phyloP scores from a whole-genome alignment of 2,888 invertebrate species.

The Blastobasis lacticolella region DNA sequence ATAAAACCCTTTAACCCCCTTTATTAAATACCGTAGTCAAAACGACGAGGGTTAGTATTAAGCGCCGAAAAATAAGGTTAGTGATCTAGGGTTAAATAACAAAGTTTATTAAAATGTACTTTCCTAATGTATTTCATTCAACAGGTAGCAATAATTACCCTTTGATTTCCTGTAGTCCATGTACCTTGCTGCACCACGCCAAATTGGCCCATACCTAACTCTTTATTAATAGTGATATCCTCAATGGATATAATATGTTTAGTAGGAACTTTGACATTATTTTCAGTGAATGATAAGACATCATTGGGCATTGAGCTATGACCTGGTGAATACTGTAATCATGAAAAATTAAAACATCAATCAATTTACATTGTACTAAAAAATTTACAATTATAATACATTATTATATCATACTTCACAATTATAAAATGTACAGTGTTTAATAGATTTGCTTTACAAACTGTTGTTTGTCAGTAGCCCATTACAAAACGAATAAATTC shows the following conservation, averaged over 20 bases:
- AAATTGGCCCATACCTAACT: slow-evolving; percentile 97
- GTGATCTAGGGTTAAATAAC: too few relatives aligned
- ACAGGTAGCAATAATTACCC: slow-evolving; percentile 69
- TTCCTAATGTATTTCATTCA: too few relatives aligned
- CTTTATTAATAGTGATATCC: slow-evolving; percentile 94
- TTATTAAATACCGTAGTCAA: too few relatives aligned
- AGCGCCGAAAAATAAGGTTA: too few relatives aligned
- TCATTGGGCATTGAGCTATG: slow-evolving; percentile 36
- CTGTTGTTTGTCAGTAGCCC: background rate
- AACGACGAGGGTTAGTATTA: too few relatives aligned
- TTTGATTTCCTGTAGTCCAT: slow-evolving; percentile 95
- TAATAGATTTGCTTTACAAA: background rate
- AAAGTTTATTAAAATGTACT: too few relatives aligned
- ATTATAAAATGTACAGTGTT: background rate
- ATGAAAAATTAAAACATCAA: background rate
- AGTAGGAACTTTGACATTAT: slow-evolving; percentile 78
- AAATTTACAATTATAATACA: too few relatives aligned
- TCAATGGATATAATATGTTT: slow-evolving; percentile 94
- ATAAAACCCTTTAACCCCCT: too few relatives aligned
- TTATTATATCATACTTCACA: too few relatives aligned
- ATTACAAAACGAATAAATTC: background rate
- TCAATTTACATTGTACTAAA: background rate
- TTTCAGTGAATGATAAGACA: slow-evolving; percentile 45
- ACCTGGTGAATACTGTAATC: slow-evolving; percentile 30
- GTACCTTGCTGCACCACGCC: slow-evolving; percentile 98